Evolutionary conservation across 2,113 vertebrate species (phyloP), one percentile per base, ranked within the genome.

Genomic region (Trematomus loennbergii): DNA sequence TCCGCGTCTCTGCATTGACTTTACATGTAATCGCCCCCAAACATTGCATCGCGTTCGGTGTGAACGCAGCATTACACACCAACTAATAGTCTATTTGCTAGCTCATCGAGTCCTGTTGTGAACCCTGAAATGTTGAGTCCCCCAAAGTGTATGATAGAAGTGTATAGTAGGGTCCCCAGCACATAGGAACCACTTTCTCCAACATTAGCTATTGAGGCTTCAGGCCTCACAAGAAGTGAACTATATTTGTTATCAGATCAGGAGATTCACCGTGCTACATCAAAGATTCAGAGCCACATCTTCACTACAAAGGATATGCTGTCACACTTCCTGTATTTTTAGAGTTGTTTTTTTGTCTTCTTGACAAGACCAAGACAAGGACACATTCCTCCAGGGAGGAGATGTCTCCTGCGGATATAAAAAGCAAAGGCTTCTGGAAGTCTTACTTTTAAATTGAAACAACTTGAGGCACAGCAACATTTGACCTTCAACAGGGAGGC

Each of bases 241-340:
- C 17, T 10, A n/a, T 52, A 8, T 22, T 55, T 54, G 17, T 13
- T 57, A 58, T 58, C 15, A 17, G 33, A 11, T 60, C 29, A 40
- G 29, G 33, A 40, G 58, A 40, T 40, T 60, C 16, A 3, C 4
- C 9, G 2, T 33, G 10, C 16, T 16, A 16, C 5, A 2, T 49
- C 2, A 60, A 61, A n/a, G 3, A 5, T 68, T 0, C 43, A 64
- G 48, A 0, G 61, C 12, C 50, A 50, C 15, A 15, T 33, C 49
- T 46, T 9, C 40, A 2, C 72, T n/a, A 12, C 45, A 1, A 78
- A 66, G 8, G 8, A 68, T 18, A 60, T 16, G n/a, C 17, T 74
- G 49, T 70, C 80, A 55, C 52, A 55, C 43, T 11, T 22, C 25
- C 10, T 45, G 50, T 85, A 83, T 83, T 85, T 88, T 71, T 74